Percentiles rank a stretch among this genome's conserved stretches.
Evolutionary conservation across 2,888 invertebrate genomes (phyloP).

Genomic region (Lobophora halterata): DNA sequence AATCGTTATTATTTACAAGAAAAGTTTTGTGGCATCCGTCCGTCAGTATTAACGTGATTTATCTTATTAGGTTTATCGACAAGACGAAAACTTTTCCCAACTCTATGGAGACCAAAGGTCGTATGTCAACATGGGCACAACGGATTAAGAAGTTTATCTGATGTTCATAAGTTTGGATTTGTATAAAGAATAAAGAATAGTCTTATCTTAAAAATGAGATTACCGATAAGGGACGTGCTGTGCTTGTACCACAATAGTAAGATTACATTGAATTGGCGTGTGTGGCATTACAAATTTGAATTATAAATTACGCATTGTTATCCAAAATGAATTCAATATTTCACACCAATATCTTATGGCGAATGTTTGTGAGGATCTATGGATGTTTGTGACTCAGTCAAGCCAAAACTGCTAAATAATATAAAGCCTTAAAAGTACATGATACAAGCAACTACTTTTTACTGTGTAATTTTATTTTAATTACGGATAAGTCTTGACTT

Average conservation of each 20-base stretch:
- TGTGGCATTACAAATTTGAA: not conserved
- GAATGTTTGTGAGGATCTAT: too few relatives aligned
- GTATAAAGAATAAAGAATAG: slow-evolving; percentile 43
- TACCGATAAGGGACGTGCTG: slow-evolving; percentile 54
- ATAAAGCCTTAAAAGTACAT: too few relatives aligned
- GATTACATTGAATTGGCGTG: slow-evolving; percentile 27
- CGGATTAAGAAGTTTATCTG: slow-evolving; percentile 41
- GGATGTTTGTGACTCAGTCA: too few relatives aligned
- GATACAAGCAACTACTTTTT: too few relatives aligned
- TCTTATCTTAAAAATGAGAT: slow-evolving; percentile 71
- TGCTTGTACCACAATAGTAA: slow-evolving; percentile 30
- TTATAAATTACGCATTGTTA: not conserved
- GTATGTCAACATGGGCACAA: slow-evolving; percentile 35
- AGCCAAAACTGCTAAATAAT: too few relatives aligned
- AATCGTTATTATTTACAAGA: slow-evolving; percentile 55
- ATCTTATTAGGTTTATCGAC: slow-evolving; percentile 68
- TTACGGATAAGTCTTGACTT: too few relatives aligned
- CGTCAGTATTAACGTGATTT: slow-evolving; percentile 58
- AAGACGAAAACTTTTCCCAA: slow-evolving; percentile 45
- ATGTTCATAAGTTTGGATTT: slow-evolving; percentile 36
- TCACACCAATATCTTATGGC: too few relatives aligned
- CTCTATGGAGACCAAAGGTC: slow-evolving; percentile 38
- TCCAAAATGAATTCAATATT: too few relatives aligned
- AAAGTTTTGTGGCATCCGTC: slow-evolving; percentile 47
- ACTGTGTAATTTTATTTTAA: too few relatives aligned